Conservation (phyloP, 2,888 invertebrate species). For the Exocentrus adspersus region DNA sequence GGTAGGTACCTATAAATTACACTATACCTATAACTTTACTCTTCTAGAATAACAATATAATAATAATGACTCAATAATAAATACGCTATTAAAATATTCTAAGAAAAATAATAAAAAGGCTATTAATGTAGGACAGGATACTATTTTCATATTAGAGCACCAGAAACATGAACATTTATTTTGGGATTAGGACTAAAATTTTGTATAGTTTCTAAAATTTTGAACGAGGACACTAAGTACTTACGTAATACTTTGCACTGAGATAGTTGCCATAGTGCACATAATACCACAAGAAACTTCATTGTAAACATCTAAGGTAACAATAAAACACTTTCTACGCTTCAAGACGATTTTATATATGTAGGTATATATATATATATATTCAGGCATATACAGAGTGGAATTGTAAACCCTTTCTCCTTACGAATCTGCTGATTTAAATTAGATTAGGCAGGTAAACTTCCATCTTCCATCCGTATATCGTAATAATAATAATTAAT, state of each 20-base stretch:
- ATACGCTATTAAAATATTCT: too few species aligned
- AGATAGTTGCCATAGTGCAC: conserved; percentile 23
- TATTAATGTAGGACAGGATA: too few species aligned
- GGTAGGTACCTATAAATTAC: too few species aligned
- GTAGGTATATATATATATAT: neutral
- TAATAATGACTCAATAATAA: too few species aligned
- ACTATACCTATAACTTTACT: too few species aligned
- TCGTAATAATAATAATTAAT: too few species aligned
- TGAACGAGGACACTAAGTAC: conserved; percentile 11
- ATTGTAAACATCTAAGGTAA: conserved; percentile 21
- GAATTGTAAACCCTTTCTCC: conserved; percentile 7
- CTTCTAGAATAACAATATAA: too few species aligned
- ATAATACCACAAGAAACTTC: conserved; percentile 32
- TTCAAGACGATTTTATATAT: neutral
- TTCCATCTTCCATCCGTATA: neutral
- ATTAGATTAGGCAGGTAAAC: neutral
- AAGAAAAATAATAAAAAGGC: too few species aligned
- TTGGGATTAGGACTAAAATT: neutral
- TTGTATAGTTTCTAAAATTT: neutral
- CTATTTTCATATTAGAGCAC: too few species aligned
- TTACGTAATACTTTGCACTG: conserved; percentile 37
- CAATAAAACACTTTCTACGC: conserved; percentile 4
- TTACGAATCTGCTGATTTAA: neutral
- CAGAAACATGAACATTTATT: too few species aligned
- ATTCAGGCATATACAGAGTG: neutral